Evolutionary conservation across 2,113 vertebrate genomes (phyloP).

Genomic region (Cinclus mexicanus): DNA sequence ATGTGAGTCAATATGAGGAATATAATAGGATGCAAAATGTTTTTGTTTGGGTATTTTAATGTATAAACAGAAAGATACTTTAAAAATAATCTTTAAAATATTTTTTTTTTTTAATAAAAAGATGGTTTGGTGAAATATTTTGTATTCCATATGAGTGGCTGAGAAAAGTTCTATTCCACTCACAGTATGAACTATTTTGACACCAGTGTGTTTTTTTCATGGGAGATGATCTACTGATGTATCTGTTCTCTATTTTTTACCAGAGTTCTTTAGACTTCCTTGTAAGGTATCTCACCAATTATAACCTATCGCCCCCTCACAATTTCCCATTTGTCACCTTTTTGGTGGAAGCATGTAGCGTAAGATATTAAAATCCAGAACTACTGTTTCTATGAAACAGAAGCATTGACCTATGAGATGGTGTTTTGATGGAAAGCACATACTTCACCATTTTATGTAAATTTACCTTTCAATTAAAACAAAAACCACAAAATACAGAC

Average conservation of each 20-base stretch:
- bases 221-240: neutral
- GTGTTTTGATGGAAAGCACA: neutral
- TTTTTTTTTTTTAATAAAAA: neutral
- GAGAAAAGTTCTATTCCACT: neutral
- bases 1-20: neutral
- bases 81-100: too few relatives aligned
- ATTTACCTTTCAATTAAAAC: neutral
- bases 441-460: neutral
- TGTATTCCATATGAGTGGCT: neutral
- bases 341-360: neutral
- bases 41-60: neutral
- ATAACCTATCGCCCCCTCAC: fast-evolving
- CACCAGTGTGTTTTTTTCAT: neutral
- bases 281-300: neutral
- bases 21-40: neutral
- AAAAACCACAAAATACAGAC: neutral
- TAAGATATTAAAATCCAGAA: neutral
- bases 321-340: neutral
- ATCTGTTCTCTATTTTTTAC: neutral
- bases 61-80: neutral
- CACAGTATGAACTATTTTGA: neutral
- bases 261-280: neutral
- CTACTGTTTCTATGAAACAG: neutral
- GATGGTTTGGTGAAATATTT: neutral
- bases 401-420: neutral